These are phyloP conservation scores for Deroplatys truncata DNA, from an alignment of 2,888 invertebrate species.

Conservation along the genomic window DNA sequence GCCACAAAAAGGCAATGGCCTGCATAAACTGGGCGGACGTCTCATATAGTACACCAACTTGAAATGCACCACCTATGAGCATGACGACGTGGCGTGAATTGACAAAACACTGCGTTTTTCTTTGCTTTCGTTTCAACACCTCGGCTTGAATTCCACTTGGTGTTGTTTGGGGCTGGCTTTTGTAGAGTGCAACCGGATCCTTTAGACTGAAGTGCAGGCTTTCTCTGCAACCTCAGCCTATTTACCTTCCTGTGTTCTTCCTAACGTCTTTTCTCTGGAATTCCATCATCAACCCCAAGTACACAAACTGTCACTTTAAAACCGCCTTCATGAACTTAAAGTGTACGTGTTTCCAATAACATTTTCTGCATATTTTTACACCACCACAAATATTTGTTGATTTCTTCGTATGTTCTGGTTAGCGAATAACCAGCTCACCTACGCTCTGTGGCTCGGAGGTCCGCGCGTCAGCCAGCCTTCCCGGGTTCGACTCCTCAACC, in stretches of 20 bases:
- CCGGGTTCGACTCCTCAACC: too few relatives aligned
- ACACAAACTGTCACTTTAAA: background rate
- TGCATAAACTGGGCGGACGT: background rate
- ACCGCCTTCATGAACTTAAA: too few relatives aligned
- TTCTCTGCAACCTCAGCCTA: background rate
- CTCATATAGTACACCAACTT: background rate
- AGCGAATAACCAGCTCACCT: too few relatives aligned
- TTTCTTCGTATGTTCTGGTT: too few relatives aligned
- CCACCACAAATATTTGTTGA: too few relatives aligned
- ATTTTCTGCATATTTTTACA: too few relatives aligned
- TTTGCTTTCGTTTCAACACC: background rate
- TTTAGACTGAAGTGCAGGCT: background rate
- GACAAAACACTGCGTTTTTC: background rate
- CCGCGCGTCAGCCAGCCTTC: too few relatives aligned
- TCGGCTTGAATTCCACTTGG: background rate
- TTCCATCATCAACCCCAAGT: background rate
- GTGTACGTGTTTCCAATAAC: too few relatives aligned
- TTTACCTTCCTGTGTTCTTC: background rate
- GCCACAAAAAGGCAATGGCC: background rate
- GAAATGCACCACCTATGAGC: background rate
- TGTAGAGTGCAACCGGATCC: background rate
- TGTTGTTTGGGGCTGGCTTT: background rate
- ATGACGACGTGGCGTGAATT: background rate
- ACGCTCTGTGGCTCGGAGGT: too few relatives aligned
- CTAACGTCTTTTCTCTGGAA: background rate